Evolutionary conservation across 1,140 invertebrate species (phyloP).

Genomic region (Littorina saxatilis): DNA sequence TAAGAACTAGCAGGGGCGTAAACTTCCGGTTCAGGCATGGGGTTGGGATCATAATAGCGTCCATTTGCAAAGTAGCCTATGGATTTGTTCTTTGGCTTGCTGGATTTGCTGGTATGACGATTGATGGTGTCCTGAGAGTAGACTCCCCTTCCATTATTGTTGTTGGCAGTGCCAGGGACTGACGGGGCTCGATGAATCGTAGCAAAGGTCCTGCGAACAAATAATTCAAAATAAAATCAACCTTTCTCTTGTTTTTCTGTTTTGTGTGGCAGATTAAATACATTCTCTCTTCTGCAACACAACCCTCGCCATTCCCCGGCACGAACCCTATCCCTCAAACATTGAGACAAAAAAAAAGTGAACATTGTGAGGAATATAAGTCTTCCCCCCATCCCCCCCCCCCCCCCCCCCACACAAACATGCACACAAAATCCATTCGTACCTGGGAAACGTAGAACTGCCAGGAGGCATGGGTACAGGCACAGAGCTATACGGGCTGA

Average conservation of each 20-base stretch:
- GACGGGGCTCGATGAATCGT: slow-evolving; percentile 41
- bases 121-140: background rate
- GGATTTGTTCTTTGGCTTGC: slow-evolving; percentile 26
- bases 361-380: too few species aligned
- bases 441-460: slow-evolving; percentile 1
- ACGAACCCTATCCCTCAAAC: too few species aligned
- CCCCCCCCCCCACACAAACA: too few species aligned
- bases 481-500: slow-evolving; percentile 43
- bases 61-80: slow-evolving; percentile 67
- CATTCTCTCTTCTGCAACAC: too few species aligned
- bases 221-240: background rate
- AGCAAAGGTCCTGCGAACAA: slow-evolving; percentile 31
- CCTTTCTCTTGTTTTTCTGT: too few species aligned
- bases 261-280: too few species aligned
- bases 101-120: background rate
- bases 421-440: background rate
- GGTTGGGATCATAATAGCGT: slow-evolving; percentile 68
- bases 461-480: slow-evolving; percentile 6
- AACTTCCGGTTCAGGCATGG: slow-evolving; percentile 58
- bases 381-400: too few species aligned
- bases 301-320: too few species aligned
- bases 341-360: too few species aligned
- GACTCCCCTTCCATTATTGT: slow-evolving; percentile 31
- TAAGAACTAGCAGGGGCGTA: slow-evolving; percentile 71
- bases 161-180: slow-evolving; percentile 25